Evolutionary conservation across 2,888 invertebrate genomes (phyloP).

Genomic region (Petrolisthes manimaculis): DNA sequence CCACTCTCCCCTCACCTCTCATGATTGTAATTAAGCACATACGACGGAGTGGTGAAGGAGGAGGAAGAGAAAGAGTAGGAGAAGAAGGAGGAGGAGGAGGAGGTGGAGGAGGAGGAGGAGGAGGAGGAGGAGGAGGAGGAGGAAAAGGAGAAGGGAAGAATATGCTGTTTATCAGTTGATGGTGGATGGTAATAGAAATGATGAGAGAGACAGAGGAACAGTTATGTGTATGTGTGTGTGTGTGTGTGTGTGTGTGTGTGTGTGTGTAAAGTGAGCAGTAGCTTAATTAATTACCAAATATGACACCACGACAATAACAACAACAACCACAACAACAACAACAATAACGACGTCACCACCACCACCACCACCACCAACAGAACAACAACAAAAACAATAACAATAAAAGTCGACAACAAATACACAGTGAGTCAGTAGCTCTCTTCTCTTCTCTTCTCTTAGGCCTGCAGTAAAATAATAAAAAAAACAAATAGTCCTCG

Average conservation of each 20-base stretch:
- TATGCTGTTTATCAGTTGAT: background rate
- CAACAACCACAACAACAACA: background rate
- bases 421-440: background rate
- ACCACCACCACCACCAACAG: background rate
- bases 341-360: background rate
- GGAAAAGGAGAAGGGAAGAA: background rate
- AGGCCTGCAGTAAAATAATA: background rate
- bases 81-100: background rate
- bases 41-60: background rate
- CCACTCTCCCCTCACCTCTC: too few relatives aligned
- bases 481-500: background rate
- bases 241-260: background rate
- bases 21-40: background rate
- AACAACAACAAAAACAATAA: background rate
- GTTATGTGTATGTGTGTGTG: background rate
- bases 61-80: slow-evolving; percentile 8
- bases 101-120: background rate
- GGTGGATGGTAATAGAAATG: too few relatives aligned
- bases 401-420: background rate
- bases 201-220: too few relatives aligned
- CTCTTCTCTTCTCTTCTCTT: too few relatives aligned
- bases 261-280: background rate
- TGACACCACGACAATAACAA: background rate
- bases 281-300: background rate
- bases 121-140: slow-evolving; percentile 5